These are phyloP conservation scores for Typhlichthys eigenmanni DNA, from an alignment of 2,797 vertebrate species.

Conservation along the genomic window DNA sequence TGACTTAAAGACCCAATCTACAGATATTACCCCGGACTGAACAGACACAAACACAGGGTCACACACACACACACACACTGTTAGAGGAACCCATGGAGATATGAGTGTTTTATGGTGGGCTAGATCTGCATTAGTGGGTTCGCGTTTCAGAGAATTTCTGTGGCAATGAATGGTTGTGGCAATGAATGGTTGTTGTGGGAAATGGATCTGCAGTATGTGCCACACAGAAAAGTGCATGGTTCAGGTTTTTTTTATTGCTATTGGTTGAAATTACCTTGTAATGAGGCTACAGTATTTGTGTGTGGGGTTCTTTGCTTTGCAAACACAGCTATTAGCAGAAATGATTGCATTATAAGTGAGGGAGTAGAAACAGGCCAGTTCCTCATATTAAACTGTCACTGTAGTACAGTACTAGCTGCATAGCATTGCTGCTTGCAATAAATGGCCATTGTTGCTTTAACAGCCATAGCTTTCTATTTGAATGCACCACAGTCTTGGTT, in stretches of 20 bases:
- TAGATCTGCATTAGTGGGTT: too few relatives aligned
- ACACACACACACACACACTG: conserved; percentile 25
- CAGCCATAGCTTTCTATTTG: conserved; percentile 29
- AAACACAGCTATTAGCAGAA: conserved; percentile 23
- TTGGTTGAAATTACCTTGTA: background rate
- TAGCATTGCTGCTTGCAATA: conserved; percentile 35
- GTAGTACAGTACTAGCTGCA: conserved; percentile 33
- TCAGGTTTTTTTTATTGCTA: too few relatives aligned
- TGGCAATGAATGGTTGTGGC: conserved; percentile 15
- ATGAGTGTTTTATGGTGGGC: conserved; percentile 1
- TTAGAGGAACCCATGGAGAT: background rate
- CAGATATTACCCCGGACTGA: conserved; percentile 61
- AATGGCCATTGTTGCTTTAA: conserved; percentile 51
- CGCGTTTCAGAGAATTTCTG: conserved; percentile 33
- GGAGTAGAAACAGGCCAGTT: conserved; percentile 56
- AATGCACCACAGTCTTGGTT: conserved; percentile 28
- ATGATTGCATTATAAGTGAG: conserved; percentile 31
- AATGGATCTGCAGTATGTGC: too few relatives aligned
- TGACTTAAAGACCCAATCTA: conserved; percentile 72
- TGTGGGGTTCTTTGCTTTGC: conserved; percentile 33
- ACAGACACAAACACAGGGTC: conserved; percentile 54
- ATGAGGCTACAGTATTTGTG: background rate
- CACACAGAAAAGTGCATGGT: too few relatives aligned
- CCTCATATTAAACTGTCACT: conserved; percentile 57
- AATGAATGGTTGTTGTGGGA: conserved; percentile 11